These are phyloP conservation scores for Sceloporus tristichus DNA, from an alignment of 2,113 vertebrate species.

Conservation along the genomic window DNA sequence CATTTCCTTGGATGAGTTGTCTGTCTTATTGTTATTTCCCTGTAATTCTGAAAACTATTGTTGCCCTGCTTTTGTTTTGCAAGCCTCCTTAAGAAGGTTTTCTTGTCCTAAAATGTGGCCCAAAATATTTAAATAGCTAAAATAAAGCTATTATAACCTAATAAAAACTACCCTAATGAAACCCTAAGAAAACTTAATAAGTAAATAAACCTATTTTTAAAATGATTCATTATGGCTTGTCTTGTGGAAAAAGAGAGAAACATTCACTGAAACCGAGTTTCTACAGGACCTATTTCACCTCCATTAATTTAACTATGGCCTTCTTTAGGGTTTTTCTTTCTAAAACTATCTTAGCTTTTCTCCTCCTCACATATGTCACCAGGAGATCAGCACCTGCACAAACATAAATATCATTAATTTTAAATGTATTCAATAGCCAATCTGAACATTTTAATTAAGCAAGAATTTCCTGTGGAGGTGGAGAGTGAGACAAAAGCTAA, in stretches of 20 bases:
- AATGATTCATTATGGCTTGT: not conserved
- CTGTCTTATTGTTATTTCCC: no score
- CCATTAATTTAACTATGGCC: slow-evolving; percentile 38
- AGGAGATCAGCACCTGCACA: not conserved
- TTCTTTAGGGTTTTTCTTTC: slow-evolving; percentile 53
- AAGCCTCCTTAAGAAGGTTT: no score
- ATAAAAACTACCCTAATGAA: no score
- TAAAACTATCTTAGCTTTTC: slow-evolving; percentile 10
- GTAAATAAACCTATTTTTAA: no score
- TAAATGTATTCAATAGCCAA: not conserved
- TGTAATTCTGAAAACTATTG: no score
- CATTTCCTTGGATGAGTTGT: not conserved
- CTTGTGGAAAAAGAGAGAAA: slow-evolving; percentile 20
- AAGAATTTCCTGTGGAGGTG: not conserved
- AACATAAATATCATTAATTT: slow-evolving; percentile 39
- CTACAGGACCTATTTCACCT: slow-evolving; percentile 49
- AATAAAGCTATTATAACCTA: no score
- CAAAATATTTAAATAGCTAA: no score
- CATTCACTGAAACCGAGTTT: slow-evolving; percentile 51
- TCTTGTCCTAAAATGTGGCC: no score
- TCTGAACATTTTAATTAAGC: slow-evolving; percentile 37
- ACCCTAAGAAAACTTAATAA: no score
- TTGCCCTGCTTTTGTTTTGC: no score
- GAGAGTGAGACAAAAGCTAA: not conserved
- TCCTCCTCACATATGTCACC: slow-evolving; percentile 41